These are phyloP conservation scores for Drosophila baimaii DNA, from an alignment of 1,140 invertebrate species.

Conservation along the genomic window DNA sequence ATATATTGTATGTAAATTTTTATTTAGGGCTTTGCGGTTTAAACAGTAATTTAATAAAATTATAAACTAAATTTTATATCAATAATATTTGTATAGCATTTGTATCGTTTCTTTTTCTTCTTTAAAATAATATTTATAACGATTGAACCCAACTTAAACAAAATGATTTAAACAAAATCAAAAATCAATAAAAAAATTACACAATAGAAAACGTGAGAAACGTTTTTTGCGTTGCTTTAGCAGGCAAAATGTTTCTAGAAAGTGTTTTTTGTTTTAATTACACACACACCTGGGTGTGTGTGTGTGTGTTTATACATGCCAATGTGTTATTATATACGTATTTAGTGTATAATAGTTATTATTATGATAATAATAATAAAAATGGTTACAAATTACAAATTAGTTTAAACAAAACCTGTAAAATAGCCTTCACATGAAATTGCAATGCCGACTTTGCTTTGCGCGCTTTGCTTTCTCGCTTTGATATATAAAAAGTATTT, in stretches of 20 bases:
- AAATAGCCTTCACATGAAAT: conserved; percentile 80
- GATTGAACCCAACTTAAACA: conserved; percentile 77
- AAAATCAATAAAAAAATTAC: conserved; percentile 77
- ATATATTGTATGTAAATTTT: conserved; percentile 77
- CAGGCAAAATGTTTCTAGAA: conserved; percentile 32
- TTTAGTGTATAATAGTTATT: conserved; percentile 37
- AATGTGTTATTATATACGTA: conserved; percentile 31
- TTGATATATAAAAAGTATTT: conserved; percentile 60
- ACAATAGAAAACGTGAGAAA: conserved; percentile 62
- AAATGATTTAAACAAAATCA: conserved; percentile 59
- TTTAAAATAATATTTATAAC: conserved; percentile 73
- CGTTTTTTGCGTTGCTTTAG: conserved; percentile 30
- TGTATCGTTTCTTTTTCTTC: conserved; percentile 54
- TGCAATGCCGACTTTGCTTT: conserved; percentile 60
- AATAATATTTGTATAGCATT: conserved; percentile 74
- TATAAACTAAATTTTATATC: conserved; percentile 70
- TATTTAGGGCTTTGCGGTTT: conserved; percentile 71
- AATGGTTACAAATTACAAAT: conserved; percentile 66
- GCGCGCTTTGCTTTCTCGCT: conserved; percentile 64
- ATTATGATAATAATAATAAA: conserved; percentile 44
- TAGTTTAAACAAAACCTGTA: conserved; percentile 83
- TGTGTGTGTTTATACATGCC: conserved; percentile 31
- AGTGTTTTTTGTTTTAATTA: conserved; percentile 37
- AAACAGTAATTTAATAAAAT: conserved; percentile 81
- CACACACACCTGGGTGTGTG: conserved; percentile 13